Evolutionary conservation across 2,888 invertebrate species (phyloP), one percentile per base, ranked within the genome.

Genomic region (Callimorpha dominula): DNA sequence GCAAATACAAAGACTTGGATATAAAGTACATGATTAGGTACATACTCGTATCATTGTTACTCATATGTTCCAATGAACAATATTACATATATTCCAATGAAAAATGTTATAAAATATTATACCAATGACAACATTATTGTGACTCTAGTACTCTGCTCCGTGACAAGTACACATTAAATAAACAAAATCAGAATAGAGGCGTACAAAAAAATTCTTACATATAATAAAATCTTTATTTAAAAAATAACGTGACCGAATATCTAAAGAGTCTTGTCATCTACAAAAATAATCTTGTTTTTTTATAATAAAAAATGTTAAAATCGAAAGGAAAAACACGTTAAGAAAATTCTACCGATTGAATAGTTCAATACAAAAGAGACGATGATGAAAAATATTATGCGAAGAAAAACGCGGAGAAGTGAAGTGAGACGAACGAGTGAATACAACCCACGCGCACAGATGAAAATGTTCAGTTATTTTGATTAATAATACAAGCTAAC

Each of bases 391-490:
- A 85, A 88, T 86, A 85, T 82, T 86, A 85, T 85, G 83, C 85
- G 82, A 85, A 81, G 79, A 75, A 83, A 82, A 80, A 73, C 71
- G 69, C 71, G 17, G 74, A 66, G 73, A 82, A 87, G 81, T 85
- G 85, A 84, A 88, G 85, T 85, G 87, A 84, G 82, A 74, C 84
- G 85, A 80, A 79, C 78, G 82, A 87, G 83, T 88, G 90, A 89
- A 90, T 91, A 89, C 89, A 67, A 62, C 72, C 86, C 83, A 75
- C 40, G 40, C 31, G 31, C 31, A 31, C 31, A 31, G 75, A 81
- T 81, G 84, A 87, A 89, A 91, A 88, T 89, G 89, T 90, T 90
- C 90, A 86, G 90, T 88, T 91, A 92, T 92, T 93, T 91, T 92
- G 90, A 91, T 91, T 89, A 75, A 73, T n/a, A 31, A 69, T 69